Evolutionary conservation across 2,888 invertebrate genomes (phyloP), one percentile per base, ranked within the genome.

Genomic region (Camptogramma bilineatum): DNA sequence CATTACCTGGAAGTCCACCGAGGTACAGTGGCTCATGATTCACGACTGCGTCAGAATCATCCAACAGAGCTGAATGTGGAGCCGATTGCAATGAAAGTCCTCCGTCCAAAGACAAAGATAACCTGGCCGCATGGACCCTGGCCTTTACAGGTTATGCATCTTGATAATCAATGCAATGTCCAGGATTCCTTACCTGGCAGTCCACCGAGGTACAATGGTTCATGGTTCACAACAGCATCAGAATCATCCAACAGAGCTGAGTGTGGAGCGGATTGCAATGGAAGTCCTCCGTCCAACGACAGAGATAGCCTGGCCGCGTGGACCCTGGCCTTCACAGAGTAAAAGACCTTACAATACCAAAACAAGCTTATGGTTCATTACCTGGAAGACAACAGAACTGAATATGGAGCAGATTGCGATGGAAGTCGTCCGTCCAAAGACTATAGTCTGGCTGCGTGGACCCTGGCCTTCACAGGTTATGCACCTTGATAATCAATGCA

Each of bases 241-340:
- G 64, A 64, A 44, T 63, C 75, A 7, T 71, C 78, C 1, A 74
- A 60, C 54, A 78, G 70, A 13, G 60, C 58, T n/a, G 76, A 63
- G 62, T 78, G 69, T 19, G 82, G 76, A 47, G 72, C 74, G 28
- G 76, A 77, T 76, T 69, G 86, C 63, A 76, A 74, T 58, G 66
- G 73, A 7, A 74, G 77, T n/a, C 96, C 97, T 80, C 96, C 96
- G 91, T 98, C 98, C 56, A 98, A 91, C 7, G 95, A 94, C 79
- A 88, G 80, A 48, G 95, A 67, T 21, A 82, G 64, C 95, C 52
- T 70, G 64, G 94, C 10, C 96, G 97, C 66, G 95, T 95, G 73
- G 62, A 71, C 62, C 24, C 28, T 28, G 28, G 28, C 28, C 28
- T 3, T 28, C 1, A 4, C 28, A 3, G 1, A 28, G 2, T 24